Evolutionary conservation across 2,888 invertebrate genomes (phyloP), one percentile per base, ranked within the genome.

Genomic region (Melieria picta): DNA sequence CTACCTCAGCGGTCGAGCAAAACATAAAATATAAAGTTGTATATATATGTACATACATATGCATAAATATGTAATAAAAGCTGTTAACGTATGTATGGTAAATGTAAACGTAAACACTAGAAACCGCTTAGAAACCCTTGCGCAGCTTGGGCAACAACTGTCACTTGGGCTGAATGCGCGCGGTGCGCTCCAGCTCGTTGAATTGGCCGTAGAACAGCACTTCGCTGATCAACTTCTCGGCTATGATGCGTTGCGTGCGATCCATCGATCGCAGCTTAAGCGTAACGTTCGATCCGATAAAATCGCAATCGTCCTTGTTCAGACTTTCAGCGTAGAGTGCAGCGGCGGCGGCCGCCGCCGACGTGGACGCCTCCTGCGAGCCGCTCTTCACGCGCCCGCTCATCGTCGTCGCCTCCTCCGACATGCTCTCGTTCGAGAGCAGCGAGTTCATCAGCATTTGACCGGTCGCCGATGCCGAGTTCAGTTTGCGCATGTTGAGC

Each of bases 171-270:
- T 81, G 83, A 46, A 85, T 85, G 69, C 82, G 80, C 30, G 85
- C 85, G 43, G 80, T 82, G 45, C 85, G 83, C 71, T 86, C 85
- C 75, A 85, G 81, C 75, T 86, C 85, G 72, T 84, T 85, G 73
- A 86, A 84, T 69, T 86, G 85, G 0, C 85, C 85, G 72, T 81
- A 86, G 74, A 83, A 85, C 70, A 85, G 80, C 73, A 85, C 85
- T 78, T 85, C 86, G 71, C 85, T 82, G 72, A 85, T 85, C 13
- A 85, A 81, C 72, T 85, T 86, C 77, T 85, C 85, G 71, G 85
- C 85, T 62, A 85, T 86, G 71, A 85, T 86, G 72, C 86, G 79
- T 75, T 85, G 85, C 46, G 85, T 85, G 11, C 85, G 84, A 73
- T 85, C 85, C 85, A 85, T 85, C 1, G 83, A 79, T 11, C 86